phyloP scores from a whole-genome alignment of 2,888 invertebrate genomes.

The Heliconius ismenius region DNA sequence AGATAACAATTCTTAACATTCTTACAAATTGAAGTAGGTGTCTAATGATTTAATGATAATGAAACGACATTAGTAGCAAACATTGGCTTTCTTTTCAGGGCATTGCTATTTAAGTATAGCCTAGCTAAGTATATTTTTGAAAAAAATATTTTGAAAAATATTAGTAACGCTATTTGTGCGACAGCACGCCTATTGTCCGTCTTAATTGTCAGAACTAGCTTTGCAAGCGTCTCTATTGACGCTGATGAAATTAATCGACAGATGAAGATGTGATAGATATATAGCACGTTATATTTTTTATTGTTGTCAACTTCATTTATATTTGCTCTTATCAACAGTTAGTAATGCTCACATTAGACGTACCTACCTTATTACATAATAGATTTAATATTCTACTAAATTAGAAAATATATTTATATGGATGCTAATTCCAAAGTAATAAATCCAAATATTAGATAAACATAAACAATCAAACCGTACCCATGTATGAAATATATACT shows the following conservation, averaged over 20 bases:
- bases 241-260: slow-evolving; percentile 35
- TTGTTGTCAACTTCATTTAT: neutral
- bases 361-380: too few relatives aligned
- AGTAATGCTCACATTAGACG: too few relatives aligned
- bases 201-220: slow-evolving; percentile 35
- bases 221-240: slow-evolving; percentile 32
- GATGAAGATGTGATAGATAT: slow-evolving; percentile 6
- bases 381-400: too few relatives aligned
- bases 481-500: too few relatives aligned
- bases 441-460: too few relatives aligned
- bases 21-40: slow-evolving; percentile 7
- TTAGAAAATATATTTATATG: too few relatives aligned
- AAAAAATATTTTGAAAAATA: neutral
- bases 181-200: neutral
- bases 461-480: too few relatives aligned
- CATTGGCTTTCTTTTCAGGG: neutral
- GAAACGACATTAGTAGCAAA: neutral
- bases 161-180: slow-evolving; percentile 19
- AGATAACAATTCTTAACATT: slow-evolving; percentile 8
- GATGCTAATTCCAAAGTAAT: too few relatives aligned
- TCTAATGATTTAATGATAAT: slow-evolving; percentile 1
- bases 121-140: neutral
- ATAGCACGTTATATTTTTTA: neutral
- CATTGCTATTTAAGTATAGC: neutral
- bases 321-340: too few relatives aligned